Percentiles rank a stretch among this genome's conserved stretches.
These are phyloP conservation scores for Platyscapa corneri DNA, from an alignment of 1,140 invertebrate species.

Conservation along the genomic window DNA sequence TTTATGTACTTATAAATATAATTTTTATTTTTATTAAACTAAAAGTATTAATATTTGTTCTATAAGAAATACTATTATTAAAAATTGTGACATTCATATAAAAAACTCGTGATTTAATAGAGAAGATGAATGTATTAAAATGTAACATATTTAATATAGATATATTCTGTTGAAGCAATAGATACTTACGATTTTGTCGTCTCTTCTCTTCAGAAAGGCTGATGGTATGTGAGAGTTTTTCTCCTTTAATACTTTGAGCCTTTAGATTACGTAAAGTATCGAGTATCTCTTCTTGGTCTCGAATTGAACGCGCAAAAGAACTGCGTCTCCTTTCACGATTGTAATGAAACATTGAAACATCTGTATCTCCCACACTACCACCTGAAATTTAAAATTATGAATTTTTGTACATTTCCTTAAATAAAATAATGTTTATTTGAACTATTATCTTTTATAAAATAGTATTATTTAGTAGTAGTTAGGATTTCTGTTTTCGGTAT, in stretches of 20 bases:
- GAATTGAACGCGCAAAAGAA: constrained; percentile 80
- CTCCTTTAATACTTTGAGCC: constrained; percentile 85
- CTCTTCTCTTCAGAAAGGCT: constrained; percentile 79
- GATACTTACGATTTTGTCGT: constrained; percentile 79
- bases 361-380: constrained; percentile 73
- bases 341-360: constrained; percentile 75
- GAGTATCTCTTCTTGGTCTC: constrained; percentile 86
- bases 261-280: constrained; percentile 81
- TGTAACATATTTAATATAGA: background rate
- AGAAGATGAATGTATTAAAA: background rate
- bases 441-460: too few species aligned
- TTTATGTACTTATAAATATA: too few species aligned
- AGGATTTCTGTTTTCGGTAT: too few species aligned
- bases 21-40: too few species aligned
- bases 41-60: too few species aligned
- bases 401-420: too few species aligned
- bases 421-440: too few species aligned
- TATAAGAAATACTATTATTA: too few species aligned
- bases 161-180: background rate
- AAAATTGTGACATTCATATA: background rate
- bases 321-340: constrained; percentile 83
- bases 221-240: constrained; percentile 85
- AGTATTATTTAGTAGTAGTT: too few species aligned
- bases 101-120: background rate
- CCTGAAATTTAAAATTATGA: constrained; percentile 56